Conservation (phyloP, 2,888 invertebrate genomes). For the Phyllotreta cruciferae region DNA sequence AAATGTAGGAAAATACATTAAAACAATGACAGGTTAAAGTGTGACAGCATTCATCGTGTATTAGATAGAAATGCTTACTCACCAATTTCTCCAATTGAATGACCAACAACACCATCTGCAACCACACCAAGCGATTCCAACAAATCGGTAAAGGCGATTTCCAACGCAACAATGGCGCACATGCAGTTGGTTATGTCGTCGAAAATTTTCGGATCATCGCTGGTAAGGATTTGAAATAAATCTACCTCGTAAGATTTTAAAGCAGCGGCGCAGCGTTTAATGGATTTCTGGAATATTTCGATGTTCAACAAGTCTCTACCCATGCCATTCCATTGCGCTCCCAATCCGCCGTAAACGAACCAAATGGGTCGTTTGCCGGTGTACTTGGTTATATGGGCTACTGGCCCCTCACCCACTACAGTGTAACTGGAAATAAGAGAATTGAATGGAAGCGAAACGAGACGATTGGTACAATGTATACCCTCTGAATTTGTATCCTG, state of each 20-base stretch:
- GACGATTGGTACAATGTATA: conserved; percentile 60
- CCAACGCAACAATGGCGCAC: conserved; percentile 65
- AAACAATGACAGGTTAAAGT: too few relatives aligned
- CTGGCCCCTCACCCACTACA: conserved; percentile 38
- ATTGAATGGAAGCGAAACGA: too few relatives aligned
- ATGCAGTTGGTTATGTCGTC: conserved; percentile 66
- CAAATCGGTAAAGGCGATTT: conserved; percentile 86
- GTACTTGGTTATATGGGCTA: conserved; percentile 28
- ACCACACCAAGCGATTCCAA: conserved; percentile 73
- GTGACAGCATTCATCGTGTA: too few relatives aligned
- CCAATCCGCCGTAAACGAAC: conserved; percentile 75
- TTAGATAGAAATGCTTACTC: too few relatives aligned
- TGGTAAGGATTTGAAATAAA: conserved; percentile 63
- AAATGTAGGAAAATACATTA: too few relatives aligned
- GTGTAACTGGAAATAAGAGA: conserved; percentile 29
- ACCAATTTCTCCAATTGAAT: conserved; percentile 87
- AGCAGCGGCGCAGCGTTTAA: conserved; percentile 62
- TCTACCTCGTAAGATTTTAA: conserved; percentile 64
- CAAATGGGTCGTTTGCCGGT: conserved; percentile 62
- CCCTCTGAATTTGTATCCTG: conserved; percentile 80
- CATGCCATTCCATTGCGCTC: conserved; percentile 72
- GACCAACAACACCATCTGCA: conserved; percentile 92
- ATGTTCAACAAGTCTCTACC: conserved; percentile 66
- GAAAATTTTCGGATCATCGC: conserved; percentile 60
- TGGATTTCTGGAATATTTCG: conserved; percentile 65